Conservation (phyloP, 2,113 vertebrate genomes). For the Noturus placidus region DNA sequence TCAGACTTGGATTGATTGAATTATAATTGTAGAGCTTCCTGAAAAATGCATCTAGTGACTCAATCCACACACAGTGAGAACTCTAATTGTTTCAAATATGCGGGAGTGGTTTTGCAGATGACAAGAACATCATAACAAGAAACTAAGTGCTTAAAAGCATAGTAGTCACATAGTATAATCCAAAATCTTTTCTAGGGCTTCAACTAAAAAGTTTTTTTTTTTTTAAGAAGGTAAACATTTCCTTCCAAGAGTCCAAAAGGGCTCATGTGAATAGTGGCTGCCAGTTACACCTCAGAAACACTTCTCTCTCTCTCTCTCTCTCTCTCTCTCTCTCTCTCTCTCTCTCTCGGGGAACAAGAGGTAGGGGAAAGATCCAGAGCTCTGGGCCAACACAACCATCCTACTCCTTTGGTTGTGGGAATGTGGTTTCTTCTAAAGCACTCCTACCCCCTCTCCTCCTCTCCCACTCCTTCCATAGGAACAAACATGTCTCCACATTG, state of each 20-base stretch:
- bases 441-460: constrained; percentile 21
- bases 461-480: constrained; percentile 40
- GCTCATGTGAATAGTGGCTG: constrained; percentile 1
- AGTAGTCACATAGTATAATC: neutral
- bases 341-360: constrained; percentile 28
- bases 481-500: constrained; percentile 55
- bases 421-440: constrained; percentile 61
- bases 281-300: constrained; percentile 29
- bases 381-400: constrained; percentile 52
- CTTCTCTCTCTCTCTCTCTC: neutral
- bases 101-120: constrained; percentile 23
- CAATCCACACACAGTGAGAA: neutral
- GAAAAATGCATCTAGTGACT: constrained; percentile 15
- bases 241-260: constrained; percentile 26
- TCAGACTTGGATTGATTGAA: neutral
- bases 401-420: constrained; percentile 59
- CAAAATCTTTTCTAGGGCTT: neutral
- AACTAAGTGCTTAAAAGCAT: constrained; percentile 9
- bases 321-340: neutral
- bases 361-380: constrained; percentile 43
- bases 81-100: neutral
- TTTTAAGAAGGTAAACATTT: constrained; percentile 33
- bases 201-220: neutral
- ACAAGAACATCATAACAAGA: constrained; percentile 26
- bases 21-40: constrained; percentile 9